These are phyloP conservation scores for Alligator mississippiensis DNA, from an alignment of 2,113 vertebrate genomes.

Conservation along the genomic window DNA sequence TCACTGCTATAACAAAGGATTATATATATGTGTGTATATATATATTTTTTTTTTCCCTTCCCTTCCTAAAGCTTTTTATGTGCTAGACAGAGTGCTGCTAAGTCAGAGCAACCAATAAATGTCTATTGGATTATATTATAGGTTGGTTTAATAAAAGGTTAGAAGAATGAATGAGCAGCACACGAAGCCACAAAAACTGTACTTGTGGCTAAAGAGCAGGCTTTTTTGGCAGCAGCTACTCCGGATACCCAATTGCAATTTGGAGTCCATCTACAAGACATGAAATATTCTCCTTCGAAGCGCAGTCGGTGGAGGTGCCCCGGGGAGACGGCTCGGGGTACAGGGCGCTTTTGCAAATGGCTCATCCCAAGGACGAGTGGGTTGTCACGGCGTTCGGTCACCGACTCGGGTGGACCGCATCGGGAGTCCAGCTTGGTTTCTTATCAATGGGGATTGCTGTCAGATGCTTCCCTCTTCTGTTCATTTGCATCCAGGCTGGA, in stretches of 20 bases:
- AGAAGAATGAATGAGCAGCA: slow-evolving; percentile 56
- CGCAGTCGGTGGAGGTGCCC: background rate
- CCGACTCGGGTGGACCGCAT: no score
- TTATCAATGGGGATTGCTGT: background rate
- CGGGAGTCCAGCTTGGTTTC: background rate
- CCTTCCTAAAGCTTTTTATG: slow-evolving; percentile 29
- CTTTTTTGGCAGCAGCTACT: slow-evolving; percentile 30
- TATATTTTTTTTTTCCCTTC: background rate
- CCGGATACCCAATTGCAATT: background rate
- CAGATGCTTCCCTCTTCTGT: slow-evolving; percentile 1
- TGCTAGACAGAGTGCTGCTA: background rate
- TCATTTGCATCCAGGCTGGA: accelerated
- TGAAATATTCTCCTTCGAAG: background rate
- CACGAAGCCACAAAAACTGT: slow-evolving; percentile 54
- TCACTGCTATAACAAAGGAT: slow-evolving; percentile 11
- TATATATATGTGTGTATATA: background rate
- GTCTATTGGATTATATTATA: slow-evolving; percentile 56
- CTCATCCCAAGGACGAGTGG: no score
- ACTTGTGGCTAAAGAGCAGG: slow-evolving; percentile 46
- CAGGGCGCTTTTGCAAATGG: background rate
- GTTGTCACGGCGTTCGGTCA: no score
- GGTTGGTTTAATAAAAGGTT: slow-evolving; percentile 65
- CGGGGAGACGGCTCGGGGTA: accelerated
- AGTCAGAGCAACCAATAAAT: slow-evolving; percentile 45
- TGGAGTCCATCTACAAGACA: background rate